A percentile compares a stretch with the other conserved stretches of the same genome.
Evolutionary conservation across 2,888 invertebrate genomes (phyloP).

Genomic region (Adineta ricciae): DNA sequence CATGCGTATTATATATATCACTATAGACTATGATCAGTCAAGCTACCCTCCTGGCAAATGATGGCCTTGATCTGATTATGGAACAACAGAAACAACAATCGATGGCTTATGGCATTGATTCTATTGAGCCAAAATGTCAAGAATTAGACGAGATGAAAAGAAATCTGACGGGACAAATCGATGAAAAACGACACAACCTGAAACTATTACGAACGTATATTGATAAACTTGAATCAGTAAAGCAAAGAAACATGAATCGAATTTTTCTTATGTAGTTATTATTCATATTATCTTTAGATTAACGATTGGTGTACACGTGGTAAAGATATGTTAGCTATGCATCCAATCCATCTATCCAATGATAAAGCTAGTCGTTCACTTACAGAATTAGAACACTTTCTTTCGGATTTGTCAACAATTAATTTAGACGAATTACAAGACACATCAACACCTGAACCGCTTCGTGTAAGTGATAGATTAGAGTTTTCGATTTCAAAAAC

Average conservation of each 20-base stretch:
- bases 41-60: not conserved
- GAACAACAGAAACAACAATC: conserved; percentile 12
- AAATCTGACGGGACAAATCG: not conserved
- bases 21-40: not conserved
- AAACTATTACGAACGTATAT: not conserved
- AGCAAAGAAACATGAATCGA: not conserved
- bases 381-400: conserved; percentile 23
- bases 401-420: conserved; percentile 47
- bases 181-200: not conserved
- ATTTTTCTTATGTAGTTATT: too few species aligned
- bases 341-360: conserved; percentile 60
- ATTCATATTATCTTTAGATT: conserved; percentile 57
- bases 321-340: conserved; percentile 71
- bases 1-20: too few species aligned
- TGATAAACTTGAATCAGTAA: conserved; percentile 20
- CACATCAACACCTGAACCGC: not conserved
- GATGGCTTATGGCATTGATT: conserved; percentile 62
- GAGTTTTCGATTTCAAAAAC: too few species aligned
- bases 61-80: conserved; percentile 16
- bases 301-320: conserved; percentile 83
- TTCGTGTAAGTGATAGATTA: not conserved
- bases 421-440: conserved; percentile 8
- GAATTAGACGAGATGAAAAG: conserved; percentile 57
- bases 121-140: conserved; percentile 85
- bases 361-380: conserved; percentile 61